Base-by-base conservation (phyloP, 2,113 vertebrate genomes). In the Microtus oregoni region DNA sequence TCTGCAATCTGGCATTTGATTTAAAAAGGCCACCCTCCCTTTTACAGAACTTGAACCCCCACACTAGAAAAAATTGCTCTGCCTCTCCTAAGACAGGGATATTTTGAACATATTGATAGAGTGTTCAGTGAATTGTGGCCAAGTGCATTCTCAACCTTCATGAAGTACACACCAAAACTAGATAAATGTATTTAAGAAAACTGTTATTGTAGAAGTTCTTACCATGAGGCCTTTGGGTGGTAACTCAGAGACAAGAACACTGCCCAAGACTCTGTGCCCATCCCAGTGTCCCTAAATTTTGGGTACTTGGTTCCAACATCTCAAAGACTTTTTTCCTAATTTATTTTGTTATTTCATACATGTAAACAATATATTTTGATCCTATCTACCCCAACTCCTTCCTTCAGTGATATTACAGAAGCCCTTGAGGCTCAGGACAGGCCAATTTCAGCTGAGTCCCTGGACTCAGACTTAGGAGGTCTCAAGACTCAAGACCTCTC, bases 1-100 rank as follows among this genome's bases (percentile, higher is more conserved):
- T n/a, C 19, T 88, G n/a, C 92, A 97, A 47, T 90, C 91, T 95
- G 97, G 44, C 58, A 63, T 91, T 73, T 38, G 67, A 73, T 72
- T 50, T 85, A 70, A 92, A 65, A n/a, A 58, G 83, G 50, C 75
- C 50, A 4, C 68, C 76, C 79, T 96, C 47, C 2, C 3, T 17
- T 81, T 47, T 44, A 5, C 55, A 72, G 44, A 19, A 35, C 28
- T 50, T 94, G n/a, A 93, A 70, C n/a, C 8, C 47, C 24, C 9
- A 63, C 26, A 12, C 28, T 22, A 12, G 12, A 28, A 77, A 77
- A 77, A 24, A 50, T 38, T 67, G 41, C 58, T 93, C 26, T 78
- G 32, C 50, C 30, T 73, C 20, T 93, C 50, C 81, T 1, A 20
- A 19, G 28, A 30, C 3, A 65, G 20, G 19, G 24, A 30, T 28